A percentile compares a stretch with the other conserved stretches of the same genome.
Conservation (phyloP, 2,113 vertebrate species). For the Malurus cyaneus region DNA sequence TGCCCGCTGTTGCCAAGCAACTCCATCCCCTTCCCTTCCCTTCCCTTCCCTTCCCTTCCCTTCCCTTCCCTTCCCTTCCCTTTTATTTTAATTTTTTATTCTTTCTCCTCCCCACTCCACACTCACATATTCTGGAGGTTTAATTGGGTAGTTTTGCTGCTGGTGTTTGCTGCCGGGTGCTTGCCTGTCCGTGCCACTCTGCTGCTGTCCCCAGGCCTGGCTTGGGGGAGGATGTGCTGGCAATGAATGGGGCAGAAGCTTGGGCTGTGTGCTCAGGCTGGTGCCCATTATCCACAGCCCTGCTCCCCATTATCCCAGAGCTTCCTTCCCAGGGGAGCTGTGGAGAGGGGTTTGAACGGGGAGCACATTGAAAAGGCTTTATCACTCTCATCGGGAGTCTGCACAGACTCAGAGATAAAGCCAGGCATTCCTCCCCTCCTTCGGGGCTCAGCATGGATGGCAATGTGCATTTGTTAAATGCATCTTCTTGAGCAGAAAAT, state of each 20-base stretch:
- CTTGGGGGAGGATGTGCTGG: conserved; percentile 61
- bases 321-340: conserved; percentile 29
- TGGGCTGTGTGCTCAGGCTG: conserved; percentile 78
- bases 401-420: not conserved
- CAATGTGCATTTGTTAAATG: not conserved
- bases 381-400: not conserved
- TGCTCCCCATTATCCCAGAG: conserved; percentile 35
- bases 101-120: too few species aligned
- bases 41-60: conserved; percentile 2
- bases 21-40: conserved; percentile 68
- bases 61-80: too few species aligned
- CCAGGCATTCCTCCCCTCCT: not conserved
- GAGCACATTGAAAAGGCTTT: not conserved
- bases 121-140: too few species aligned
- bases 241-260: conserved; percentile 87
- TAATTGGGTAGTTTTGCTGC: too few species aligned
- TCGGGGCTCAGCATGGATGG: not conserved
- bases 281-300: conserved; percentile 74
- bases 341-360: conserved; percentile 12
- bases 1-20: conserved; percentile 89
- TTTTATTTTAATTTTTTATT: not conserved
- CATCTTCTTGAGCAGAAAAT: not conserved
- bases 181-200: conserved; percentile 78
- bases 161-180: conserved; percentile 64
- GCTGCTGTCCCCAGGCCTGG: conserved; percentile 71